phyloP scores from a whole-genome alignment of 2,888 invertebrate genomes.

The Cepaea hortensis region DNA sequence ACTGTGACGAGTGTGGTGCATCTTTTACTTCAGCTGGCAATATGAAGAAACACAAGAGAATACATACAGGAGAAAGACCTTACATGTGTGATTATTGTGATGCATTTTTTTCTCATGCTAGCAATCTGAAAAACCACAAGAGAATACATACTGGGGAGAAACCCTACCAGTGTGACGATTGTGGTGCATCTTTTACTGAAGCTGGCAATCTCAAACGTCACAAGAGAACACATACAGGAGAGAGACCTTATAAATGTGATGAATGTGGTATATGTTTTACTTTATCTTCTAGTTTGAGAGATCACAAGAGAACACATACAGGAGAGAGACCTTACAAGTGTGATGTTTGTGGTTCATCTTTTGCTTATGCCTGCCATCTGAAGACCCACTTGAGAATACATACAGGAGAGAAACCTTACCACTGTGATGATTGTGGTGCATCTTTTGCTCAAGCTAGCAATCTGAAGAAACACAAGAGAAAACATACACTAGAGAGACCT shows the following conservation, averaged over 20 bases:
- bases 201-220: not conserved
- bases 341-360: constrained; percentile 1
- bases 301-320: not conserved
- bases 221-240: constrained; percentile 10
- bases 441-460: not conserved
- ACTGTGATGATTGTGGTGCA: constrained; percentile 1
- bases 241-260: constrained; percentile 4
- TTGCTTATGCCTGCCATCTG: not conserved
- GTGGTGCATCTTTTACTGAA: not conserved
- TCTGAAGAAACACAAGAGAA: not conserved
- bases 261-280: not conserved
- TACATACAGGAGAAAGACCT: not conserved
- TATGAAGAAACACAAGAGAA: not conserved
- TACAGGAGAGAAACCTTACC: constrained; percentile 1
- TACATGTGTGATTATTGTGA: constrained; percentile 4
- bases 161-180: not conserved
- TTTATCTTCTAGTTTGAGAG: not conserved
- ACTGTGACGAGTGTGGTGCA: not conserved
- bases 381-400: not conserved
- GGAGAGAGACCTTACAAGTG: constrained; percentile 7
- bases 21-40: not conserved
- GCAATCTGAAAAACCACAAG: not conserved
- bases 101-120: not conserved
- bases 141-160: not conserved
- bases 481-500: not conserved